Conservation (phyloP, 1,140 invertebrate genomes). For the Choristoneura fumiferana region DNA sequence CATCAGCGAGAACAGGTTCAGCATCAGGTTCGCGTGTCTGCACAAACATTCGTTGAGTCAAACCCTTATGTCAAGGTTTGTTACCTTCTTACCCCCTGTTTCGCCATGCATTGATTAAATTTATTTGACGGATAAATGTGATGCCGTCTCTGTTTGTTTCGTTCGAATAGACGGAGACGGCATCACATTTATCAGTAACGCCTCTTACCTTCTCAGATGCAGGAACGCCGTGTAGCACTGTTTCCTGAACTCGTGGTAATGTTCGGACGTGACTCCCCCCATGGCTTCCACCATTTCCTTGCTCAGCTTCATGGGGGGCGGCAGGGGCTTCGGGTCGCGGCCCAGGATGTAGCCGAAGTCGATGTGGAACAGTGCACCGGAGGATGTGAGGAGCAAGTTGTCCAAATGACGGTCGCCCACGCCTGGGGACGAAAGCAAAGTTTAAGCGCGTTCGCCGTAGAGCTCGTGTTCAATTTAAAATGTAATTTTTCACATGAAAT, state of each 20-base stretch:
- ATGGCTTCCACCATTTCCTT: conserved; percentile 99
- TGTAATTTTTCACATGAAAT: too few species aligned
- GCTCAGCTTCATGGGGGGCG: conserved; percentile 98
- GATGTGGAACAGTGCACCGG: conserved; percentile 97
- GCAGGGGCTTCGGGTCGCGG: conserved; percentile 98
- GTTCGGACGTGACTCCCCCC: conserved; percentile 95
- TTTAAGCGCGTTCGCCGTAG: too few species aligned
- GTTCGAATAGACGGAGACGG: too few species aligned
- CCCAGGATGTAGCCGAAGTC: conserved; percentile 99
- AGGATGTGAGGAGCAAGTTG: conserved; percentile 94
- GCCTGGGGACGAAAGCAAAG: conserved; percentile 80
- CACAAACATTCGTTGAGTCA: too few species aligned
- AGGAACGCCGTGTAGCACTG: conserved; percentile 98
- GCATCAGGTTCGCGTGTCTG: conserved; percentile 97
- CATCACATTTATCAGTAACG: too few species aligned
- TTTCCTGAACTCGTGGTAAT: conserved; percentile 96
- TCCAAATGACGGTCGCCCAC: conserved; percentile 99
- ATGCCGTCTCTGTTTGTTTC: too few species aligned
- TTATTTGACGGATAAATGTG: too few species aligned
- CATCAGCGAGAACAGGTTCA: conserved; percentile 99
- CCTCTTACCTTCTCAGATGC: conserved; percentile 88
- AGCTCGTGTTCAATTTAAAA: too few species aligned
- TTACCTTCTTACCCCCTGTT: too few species aligned
- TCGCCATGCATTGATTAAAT: too few species aligned
- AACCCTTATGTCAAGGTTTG: too few species aligned